Conservation (phyloP, 2,888 invertebrate species). For the Salticus scenicus region DNA sequence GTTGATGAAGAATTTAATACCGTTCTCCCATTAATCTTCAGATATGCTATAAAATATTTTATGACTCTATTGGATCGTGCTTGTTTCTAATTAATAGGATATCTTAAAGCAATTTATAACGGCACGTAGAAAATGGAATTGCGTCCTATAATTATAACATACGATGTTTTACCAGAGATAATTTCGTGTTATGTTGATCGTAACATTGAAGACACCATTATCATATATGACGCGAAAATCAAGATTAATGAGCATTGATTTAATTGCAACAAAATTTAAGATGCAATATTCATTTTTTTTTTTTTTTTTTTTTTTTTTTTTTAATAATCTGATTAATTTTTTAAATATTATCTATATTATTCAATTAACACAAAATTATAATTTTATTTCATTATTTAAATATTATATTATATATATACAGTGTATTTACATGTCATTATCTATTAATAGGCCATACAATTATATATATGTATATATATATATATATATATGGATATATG, state of each 20-base stretch:
- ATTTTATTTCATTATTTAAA: too few species aligned
- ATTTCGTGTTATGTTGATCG: not conserved
- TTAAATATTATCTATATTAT: too few species aligned
- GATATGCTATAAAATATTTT: not conserved
- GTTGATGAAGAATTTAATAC: not conserved
- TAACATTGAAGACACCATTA: not conserved
- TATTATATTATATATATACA: too few species aligned
- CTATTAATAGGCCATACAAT: too few species aligned
- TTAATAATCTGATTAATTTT: too few species aligned
- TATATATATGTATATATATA: too few species aligned
- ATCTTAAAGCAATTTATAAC: conserved; percentile 1
- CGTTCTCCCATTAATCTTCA: not conserved
- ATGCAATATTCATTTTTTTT: too few species aligned
- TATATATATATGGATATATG: too few species aligned
- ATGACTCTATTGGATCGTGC: not conserved
- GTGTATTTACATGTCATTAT: too few species aligned
- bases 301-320: too few species aligned
- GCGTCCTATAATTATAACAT: not conserved
- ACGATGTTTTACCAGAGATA: not conserved
- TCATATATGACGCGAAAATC: not conserved
- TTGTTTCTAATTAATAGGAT: not conserved
- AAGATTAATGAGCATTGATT: not conserved
- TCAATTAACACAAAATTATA: too few species aligned
- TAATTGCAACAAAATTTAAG: too few species aligned
- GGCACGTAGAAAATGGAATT: not conserved